These are phyloP conservation scores for Palaemon carinicauda DNA, from an alignment of 1,140 invertebrate genomes.

Conservation along the genomic window DNA sequence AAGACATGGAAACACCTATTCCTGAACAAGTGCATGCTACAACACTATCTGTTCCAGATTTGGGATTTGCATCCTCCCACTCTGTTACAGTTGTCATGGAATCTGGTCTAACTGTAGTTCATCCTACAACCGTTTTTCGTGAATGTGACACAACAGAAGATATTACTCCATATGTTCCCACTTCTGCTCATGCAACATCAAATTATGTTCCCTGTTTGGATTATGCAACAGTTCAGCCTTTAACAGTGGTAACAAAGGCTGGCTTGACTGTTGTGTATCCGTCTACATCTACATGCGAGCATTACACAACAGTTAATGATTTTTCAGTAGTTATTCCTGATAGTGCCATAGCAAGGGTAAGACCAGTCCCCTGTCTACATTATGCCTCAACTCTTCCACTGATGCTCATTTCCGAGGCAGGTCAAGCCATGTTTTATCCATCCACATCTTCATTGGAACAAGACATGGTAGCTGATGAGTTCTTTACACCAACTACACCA, in stretches of 20 bases:
- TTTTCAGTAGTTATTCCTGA: slow-evolving; percentile 5
- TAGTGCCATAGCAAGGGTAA: neutral
- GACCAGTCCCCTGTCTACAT: neutral
- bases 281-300: neutral
- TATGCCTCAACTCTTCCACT: neutral
- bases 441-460: neutral
- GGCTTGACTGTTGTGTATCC: slow-evolving; percentile 1
- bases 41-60: neutral
- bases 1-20: neutral
- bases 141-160: neutral
- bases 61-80: neutral
- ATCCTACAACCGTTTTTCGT: neutral
- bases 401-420: slow-evolving; percentile 25
- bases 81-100: neutral
- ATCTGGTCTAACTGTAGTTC: neutral
- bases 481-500: neutral
- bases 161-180: neutral
- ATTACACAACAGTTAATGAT: neutral
- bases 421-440: neutral
- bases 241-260: slow-evolving; percentile 9
- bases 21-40: neutral
- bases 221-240: neutral
- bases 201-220: neutral
- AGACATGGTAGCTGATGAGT: neutral
- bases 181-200: neutral